These are phyloP conservation scores for Anagrus nilaparvatae DNA, from an alignment of 1,140 invertebrate species.

Conservation along the genomic window DNA sequence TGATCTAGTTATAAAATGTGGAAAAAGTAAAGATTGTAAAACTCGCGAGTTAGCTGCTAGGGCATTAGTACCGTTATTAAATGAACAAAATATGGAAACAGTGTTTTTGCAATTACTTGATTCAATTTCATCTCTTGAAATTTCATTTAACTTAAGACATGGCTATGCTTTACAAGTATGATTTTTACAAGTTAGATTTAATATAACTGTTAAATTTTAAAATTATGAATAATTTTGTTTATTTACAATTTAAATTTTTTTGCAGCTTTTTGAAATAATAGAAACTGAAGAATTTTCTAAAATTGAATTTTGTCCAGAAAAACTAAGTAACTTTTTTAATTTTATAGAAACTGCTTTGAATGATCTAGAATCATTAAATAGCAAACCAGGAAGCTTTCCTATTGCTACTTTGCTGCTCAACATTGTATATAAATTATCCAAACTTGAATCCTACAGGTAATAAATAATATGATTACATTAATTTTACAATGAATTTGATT, in stretches of 20 bases:
- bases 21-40: constrained; percentile 49
- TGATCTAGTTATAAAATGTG: constrained; percentile 29
- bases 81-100: constrained; percentile 25
- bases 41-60: constrained; percentile 56
- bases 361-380: constrained; percentile 18
- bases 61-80: constrained; percentile 54
- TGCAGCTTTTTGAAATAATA: constrained; percentile 25
- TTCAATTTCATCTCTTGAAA: constrained; percentile 16
- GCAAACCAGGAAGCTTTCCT: constrained; percentile 19
- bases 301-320: constrained; percentile 2
- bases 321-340: constrained; percentile 11
- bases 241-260: constrained; percentile 9
- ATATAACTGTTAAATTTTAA: constrained; percentile 1
- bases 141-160: constrained; percentile 33
- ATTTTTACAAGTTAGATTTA: too few species aligned
- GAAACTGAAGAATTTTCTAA: constrained; percentile 15
- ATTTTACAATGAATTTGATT: background rate
- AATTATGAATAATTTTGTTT: background rate
- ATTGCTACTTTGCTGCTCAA: constrained; percentile 23
- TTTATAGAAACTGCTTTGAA: constrained; percentile 16
- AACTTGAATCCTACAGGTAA: constrained; percentile 12
- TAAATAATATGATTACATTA: too few species aligned
- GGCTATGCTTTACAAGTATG: constrained; percentile 38
- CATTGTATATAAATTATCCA: constrained; percentile 20
- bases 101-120: constrained; percentile 29